Evolutionary conservation across 2,797 vertebrate genomes (phyloP).

Genomic region (Sebastes taczanowskii): DNA sequence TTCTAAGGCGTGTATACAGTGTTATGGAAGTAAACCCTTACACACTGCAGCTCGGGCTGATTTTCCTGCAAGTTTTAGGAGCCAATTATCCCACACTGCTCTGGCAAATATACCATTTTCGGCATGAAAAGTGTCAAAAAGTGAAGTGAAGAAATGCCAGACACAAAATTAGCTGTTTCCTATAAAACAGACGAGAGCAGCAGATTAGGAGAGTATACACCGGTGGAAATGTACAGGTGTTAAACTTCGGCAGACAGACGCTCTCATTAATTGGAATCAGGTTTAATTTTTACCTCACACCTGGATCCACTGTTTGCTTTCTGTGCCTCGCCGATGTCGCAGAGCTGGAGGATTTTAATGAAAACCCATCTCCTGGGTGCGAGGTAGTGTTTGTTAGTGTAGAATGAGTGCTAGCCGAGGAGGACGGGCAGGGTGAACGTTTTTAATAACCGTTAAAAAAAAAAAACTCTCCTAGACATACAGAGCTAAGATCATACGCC

Average conservation of each 20-base stretch:
- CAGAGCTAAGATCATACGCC: neutral
- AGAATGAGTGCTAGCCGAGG: neutral
- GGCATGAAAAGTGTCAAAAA: conserved; percentile 25
- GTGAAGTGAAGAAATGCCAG: neutral
- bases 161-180: conserved; percentile 42
- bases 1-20: neutral
- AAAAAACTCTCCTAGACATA: neutral
- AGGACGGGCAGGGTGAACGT: neutral
- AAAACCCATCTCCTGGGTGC: conserved; percentile 36
- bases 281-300: conserved; percentile 50
- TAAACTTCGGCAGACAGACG: conserved; percentile 53
- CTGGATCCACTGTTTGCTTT: conserved; percentile 22
- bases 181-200: conserved; percentile 34
- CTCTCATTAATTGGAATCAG: conserved; percentile 62
- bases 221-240: conserved; percentile 58
- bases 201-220: conserved; percentile 41
- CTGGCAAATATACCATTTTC: conserved; percentile 29
- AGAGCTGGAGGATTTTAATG: conserved; percentile 37
- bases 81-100: conserved; percentile 32
- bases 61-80: conserved; percentile 16
- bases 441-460: conserved; percentile 31
- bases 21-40: neutral
- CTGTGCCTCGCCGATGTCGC: neutral
- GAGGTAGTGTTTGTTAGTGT: conserved; percentile 14
- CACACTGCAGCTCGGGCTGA: neutral